Evolutionary conservation across 2,797 vertebrate genomes (phyloP).

Genomic region (Neomorphus geoffroyi): DNA sequence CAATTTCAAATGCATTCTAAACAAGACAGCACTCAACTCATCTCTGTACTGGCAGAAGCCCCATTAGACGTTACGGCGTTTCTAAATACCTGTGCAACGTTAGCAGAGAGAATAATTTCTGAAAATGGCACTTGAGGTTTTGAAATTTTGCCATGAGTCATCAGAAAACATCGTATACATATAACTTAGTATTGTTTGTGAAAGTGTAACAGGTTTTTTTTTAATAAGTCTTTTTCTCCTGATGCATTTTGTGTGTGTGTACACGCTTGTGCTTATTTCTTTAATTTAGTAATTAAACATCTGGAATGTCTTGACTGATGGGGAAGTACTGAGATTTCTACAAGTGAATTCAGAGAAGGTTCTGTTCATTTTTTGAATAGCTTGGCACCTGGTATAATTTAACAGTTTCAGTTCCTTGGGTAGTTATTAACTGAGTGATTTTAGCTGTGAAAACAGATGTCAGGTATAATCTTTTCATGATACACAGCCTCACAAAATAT

Average conservation of each 20-base stretch:
- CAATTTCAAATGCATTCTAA: slow-evolving; percentile 29
- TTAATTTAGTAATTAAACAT: slow-evolving; percentile 53
- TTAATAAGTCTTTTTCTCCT: background rate
- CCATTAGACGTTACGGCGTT: background rate
- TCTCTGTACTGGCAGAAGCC: background rate
- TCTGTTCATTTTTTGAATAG: slow-evolving; percentile 21
- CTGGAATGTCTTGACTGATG: slow-evolving; percentile 28
- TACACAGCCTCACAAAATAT: background rate
- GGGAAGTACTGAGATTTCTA: slow-evolving; percentile 4
- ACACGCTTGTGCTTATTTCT: background rate
- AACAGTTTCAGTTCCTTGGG: slow-evolving; percentile 31
- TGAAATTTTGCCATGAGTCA: background rate
- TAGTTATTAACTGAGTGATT: slow-evolving; percentile 1
- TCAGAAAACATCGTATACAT: background rate
- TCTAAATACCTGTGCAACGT: background rate
- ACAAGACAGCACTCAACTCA: slow-evolving; percentile 9
- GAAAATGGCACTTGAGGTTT: background rate
- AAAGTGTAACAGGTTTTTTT: background rate
- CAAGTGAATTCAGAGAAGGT: slow-evolving; percentile 4
- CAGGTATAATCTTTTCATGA: background rate
- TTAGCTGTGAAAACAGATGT: slow-evolving; percentile 39
- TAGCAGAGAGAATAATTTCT: background rate
- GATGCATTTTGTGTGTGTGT: background rate
- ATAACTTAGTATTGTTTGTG: background rate
- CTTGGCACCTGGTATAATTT: slow-evolving; percentile 32